These are phyloP conservation scores for Hypsopygia costalis DNA, from an alignment of 2,888 invertebrate genomes.

Conservation along the genomic window DNA sequence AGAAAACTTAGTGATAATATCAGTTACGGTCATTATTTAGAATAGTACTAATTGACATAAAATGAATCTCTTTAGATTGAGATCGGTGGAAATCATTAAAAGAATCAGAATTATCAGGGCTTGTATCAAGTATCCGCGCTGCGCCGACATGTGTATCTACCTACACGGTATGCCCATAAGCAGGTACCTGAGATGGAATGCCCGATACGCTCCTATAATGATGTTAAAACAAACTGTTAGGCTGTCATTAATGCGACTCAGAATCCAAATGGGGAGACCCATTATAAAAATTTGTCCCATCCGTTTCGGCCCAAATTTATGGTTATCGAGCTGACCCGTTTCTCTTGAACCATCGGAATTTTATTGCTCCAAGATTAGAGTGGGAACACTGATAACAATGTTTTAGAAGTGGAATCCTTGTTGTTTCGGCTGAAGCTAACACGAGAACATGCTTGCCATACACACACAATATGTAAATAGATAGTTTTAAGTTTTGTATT, in stretches of 20 bases:
- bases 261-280: slow-evolving; percentile 71
- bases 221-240: slow-evolving; percentile 80
- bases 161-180: slow-evolving; percentile 32
- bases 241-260: slow-evolving; percentile 75
- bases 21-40: slow-evolving; percentile 2
- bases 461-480: too few species aligned
- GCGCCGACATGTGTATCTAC: slow-evolving; percentile 48
- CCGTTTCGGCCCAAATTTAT: slow-evolving; percentile 77
- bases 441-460: background rate
- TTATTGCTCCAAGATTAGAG: slow-evolving; percentile 75
- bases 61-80: slow-evolving; percentile 24
- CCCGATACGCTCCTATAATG: slow-evolving; percentile 76
- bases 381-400: slow-evolving; percentile 76
- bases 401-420: slow-evolving; percentile 61
- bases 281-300: slow-evolving; percentile 81
- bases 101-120: slow-evolving; percentile 35
- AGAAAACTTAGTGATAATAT: background rate
- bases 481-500: too few species aligned
- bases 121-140: slow-evolving; percentile 37
- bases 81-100: slow-evolving; percentile 21
- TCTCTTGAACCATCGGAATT: slow-evolving; percentile 69
- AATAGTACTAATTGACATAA: slow-evolving; percentile 11
- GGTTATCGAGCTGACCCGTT: slow-evolving; percentile 73
- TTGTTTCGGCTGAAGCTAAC: slow-evolving; percentile 46
- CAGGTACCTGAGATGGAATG: slow-evolving; percentile 74